phyloP scores from a whole-genome alignment of 2,797 vertebrate species.

The Sebastes melanostomus region DNA sequence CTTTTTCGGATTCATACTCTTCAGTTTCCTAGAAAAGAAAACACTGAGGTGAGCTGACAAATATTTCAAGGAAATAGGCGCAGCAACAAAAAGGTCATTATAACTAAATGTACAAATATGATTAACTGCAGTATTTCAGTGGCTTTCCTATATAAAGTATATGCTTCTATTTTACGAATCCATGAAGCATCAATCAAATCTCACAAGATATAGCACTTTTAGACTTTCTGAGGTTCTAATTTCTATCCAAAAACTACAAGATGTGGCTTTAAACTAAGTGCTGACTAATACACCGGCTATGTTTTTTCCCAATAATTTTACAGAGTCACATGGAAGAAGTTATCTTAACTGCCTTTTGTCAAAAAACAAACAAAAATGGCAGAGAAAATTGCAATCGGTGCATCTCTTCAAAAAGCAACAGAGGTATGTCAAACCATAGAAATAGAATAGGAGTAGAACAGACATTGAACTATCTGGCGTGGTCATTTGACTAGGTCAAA shows the following conservation, averaged over 20 bases:
- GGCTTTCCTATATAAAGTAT: neutral
- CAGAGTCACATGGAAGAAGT: neutral
- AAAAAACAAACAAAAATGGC: neutral
- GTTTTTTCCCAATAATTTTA: neutral
- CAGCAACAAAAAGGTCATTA: neutral
- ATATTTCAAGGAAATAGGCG: neutral
- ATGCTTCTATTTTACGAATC: neutral
- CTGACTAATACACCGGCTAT: neutral
- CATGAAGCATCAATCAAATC: neutral
- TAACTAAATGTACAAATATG: neutral
- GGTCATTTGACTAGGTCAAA: too few relatives aligned
- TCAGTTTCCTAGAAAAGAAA: conserved; percentile 86
- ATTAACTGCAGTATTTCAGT: neutral
- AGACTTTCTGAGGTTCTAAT: neutral
- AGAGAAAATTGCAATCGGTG: neutral
- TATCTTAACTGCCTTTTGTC: neutral
- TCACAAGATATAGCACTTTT: neutral
- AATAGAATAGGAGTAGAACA: too few relatives aligned
- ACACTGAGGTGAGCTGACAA: conserved; percentile 7
- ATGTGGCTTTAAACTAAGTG: neutral
- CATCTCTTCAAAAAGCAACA: neutral
- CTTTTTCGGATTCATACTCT: conserved; percentile 95
- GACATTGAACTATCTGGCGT: too few relatives aligned
- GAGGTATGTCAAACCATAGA: too few relatives aligned
- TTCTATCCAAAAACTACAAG: neutral